These are phyloP conservation scores for Thamnophis sirtalis DNA, from an alignment of 2,113 vertebrate genomes.

Conservation along the genomic window DNA sequence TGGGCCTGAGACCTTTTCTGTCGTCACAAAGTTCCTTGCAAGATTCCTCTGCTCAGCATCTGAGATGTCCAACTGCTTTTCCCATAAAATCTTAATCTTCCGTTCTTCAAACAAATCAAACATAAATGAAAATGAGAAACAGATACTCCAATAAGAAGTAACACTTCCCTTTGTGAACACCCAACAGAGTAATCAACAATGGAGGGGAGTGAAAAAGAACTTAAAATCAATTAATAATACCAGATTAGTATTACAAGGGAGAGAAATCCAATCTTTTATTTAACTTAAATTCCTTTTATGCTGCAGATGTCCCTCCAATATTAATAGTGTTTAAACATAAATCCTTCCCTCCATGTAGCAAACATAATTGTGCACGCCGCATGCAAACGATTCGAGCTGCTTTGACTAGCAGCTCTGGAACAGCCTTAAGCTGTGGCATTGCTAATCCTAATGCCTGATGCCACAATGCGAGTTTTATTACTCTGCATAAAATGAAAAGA, in stretches of 20 bases:
- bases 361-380: slow-evolving; percentile 44
- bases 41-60: slow-evolving; percentile 18
- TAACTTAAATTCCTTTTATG: slow-evolving; percentile 53
- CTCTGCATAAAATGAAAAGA: slow-evolving; percentile 40
- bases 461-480: slow-evolving; percentile 67
- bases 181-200: slow-evolving; percentile 37
- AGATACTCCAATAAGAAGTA: slow-evolving; percentile 33
- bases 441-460: slow-evolving; percentile 71
- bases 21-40: slow-evolving; percentile 3
- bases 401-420: slow-evolving; percentile 57
- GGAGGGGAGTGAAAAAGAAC: slow-evolving; percentile 22
- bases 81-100: slow-evolving; percentile 31
- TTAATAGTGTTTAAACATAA: slow-evolving; percentile 65
- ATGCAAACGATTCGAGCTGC: slow-evolving; percentile 47
- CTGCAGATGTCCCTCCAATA: slow-evolving; percentile 45
- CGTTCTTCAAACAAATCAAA: slow-evolving; percentile 10
- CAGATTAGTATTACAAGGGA: slow-evolving; percentile 48
- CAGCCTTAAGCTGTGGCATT: slow-evolving; percentile 65
- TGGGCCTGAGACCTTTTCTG: neutral
- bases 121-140: slow-evolving; percentile 2
- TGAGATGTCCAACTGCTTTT: neutral
- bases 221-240: slow-evolving; percentile 54
- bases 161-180: slow-evolving; percentile 24
- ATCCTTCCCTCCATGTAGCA: slow-evolving; percentile 57
- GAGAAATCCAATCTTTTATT: slow-evolving; percentile 50